Evolutionary conservation across 2,113 vertebrate species (phyloP), one percentile per base, ranked within the genome.

Genomic region (Microcebus jonahi): DNA sequence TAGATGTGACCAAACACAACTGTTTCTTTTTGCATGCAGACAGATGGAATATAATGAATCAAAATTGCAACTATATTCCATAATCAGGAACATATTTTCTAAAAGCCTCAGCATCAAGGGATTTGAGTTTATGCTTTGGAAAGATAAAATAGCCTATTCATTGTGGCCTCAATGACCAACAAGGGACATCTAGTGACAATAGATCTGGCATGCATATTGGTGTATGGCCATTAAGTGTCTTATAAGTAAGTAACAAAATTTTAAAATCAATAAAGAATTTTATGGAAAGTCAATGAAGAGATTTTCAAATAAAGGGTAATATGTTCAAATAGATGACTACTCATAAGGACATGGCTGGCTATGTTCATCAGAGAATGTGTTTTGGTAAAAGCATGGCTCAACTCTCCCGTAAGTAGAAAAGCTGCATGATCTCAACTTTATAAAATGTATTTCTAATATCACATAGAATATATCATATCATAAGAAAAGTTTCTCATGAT

Each of bases 211-310:
- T 34, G 94, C 45, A 93, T 84, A 71, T 73, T 82, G 10, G 34
- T 83, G 86, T 94, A 36, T 71, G 75, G 75, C 13, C 48, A 91
- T 81, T 94, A 96, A 97, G 48, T 83, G 75, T 73, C 79, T 87
- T 93, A 88, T 65, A 95, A 95, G 70, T 94, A 88, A 96, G 53
- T 80, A 95, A 96, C 50, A 93, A 91, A 97, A 96, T 39, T 96
- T 98, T 80, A 91, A 95, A 97, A 94, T 97, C 89, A 94, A 96
- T 93, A 93, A 61, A 91, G 17, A 88, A 48, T 96, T 95, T 94
- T 95, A 95, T 96, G 86, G 79, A 59, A 97, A 95, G 25, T 68
- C 93, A 93, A 93, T 67, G 89, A 96, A 94, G 67, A 97, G 45
- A 92, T 88, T 96, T 96, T 87, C 36, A 89, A 94, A 93, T 93